Evolutionary conservation across 2,797 vertebrate species (phyloP).

Genomic region (Hapalemur alaotrensis): DNA sequence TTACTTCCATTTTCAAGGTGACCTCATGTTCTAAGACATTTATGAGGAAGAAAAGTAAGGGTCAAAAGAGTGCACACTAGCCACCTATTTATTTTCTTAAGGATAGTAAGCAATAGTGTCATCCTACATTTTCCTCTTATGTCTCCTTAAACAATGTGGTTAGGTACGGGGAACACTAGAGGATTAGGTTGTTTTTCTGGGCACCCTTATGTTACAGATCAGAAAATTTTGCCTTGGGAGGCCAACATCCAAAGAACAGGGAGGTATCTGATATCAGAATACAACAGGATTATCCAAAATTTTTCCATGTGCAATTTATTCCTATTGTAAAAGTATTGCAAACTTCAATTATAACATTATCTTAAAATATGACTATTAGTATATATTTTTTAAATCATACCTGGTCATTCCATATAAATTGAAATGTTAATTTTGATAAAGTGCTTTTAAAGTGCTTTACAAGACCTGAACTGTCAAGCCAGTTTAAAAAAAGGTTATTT

Average conservation of each 20-base stretch:
- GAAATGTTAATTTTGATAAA: not conserved
- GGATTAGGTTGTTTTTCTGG: not conserved
- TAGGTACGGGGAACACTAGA: rapidly evolving
- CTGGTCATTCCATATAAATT: not conserved
- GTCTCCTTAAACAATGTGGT: not conserved
- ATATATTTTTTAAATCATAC: not conserved
- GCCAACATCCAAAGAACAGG: not conserved
- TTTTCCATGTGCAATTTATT: not conserved
- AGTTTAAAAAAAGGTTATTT: not conserved
- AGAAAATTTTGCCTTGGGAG: not conserved
- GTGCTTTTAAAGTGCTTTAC: not conserved
- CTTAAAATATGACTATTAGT: not conserved
- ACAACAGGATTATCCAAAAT: not conserved
- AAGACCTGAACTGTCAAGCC: not conserved
- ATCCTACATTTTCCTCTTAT: not conserved
- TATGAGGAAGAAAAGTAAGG: not conserved
- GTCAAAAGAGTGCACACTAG: not conserved
- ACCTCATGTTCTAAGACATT: not conserved
- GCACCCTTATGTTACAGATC: not conserved
- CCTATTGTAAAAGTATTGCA: not conserved
- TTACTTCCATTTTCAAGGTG: not conserved
- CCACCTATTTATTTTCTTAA: not conserved
- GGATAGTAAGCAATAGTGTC: not conserved
- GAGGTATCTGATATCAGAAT: not conserved
- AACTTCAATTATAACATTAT: not conserved